These are phyloP conservation scores for Meriones unguiculatus DNA, from an alignment of 2,113 vertebrate genomes.

Conservation along the genomic window DNA sequence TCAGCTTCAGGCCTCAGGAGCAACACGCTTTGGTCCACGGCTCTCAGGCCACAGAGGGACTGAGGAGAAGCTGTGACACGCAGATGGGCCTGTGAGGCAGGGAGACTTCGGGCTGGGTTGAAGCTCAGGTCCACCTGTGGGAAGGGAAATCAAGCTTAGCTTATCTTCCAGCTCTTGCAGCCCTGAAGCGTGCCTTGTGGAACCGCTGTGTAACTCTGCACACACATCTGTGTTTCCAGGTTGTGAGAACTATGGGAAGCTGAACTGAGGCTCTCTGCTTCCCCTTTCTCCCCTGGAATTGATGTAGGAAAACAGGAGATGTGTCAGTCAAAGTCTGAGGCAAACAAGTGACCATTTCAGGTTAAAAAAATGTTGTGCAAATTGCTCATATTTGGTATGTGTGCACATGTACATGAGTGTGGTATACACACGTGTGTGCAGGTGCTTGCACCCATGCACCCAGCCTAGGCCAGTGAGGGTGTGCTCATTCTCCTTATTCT, in stretches of 20 bases:
- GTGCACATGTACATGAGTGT: neutral
- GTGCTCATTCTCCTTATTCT: neutral
- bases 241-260: neutral
- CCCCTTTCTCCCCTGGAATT: neutral
- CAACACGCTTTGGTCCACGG: no score
- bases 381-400: neutral
- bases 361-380: neutral
- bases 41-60: slow-evolving; percentile 94
- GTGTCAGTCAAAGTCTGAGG: neutral
- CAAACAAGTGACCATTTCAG: neutral
- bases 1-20: no score
- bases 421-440: no score
- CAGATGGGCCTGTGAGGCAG: slow-evolving; percentile 85
- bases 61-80: slow-evolving; percentile 85
- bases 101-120: slow-evolving; percentile 84
- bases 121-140: slow-evolving; percentile 89
- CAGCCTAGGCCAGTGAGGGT: neutral
- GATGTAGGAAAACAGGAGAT: neutral
- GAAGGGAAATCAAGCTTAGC: slow-evolving; percentile 29
- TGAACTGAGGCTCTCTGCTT: neutral
- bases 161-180: accelerated
- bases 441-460: neutral
- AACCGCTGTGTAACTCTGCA: neutral
- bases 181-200: no score
- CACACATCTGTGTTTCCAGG: neutral